Conservation (phyloP, 2,113 vertebrate genomes). For the Triplophysa siluroides region DNA sequence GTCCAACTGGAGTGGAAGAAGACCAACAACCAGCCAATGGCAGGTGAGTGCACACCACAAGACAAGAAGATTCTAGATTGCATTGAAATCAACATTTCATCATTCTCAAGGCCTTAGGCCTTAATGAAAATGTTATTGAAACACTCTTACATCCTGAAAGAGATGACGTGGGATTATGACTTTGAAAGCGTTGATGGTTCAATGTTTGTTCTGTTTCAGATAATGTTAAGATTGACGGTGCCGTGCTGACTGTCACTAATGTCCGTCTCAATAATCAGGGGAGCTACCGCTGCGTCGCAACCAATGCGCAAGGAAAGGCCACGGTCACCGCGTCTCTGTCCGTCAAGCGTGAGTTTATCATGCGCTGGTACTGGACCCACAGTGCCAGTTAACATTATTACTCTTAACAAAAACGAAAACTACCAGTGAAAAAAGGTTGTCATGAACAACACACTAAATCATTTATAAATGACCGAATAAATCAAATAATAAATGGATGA, state of each 20-base stretch:
- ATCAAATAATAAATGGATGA: no score
- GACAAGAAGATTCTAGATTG: not conserved
- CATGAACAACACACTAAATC: no score
- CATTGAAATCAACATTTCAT: not conserved
- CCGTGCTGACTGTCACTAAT: conserved; percentile 77
- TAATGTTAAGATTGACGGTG: conserved; percentile 82
- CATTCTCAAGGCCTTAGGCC: no score
- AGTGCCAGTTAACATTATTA: not conserved
- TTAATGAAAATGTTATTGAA: no score
- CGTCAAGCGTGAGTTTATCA: conserved; percentile 79
- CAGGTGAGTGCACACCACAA: conserved; percentile 64
- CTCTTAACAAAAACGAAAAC: not conserved
- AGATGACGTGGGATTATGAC: no score
- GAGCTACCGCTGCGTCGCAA: conserved; percentile 84
- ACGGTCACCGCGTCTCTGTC: conserved; percentile 75
- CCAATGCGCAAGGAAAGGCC: conserved; percentile 74
- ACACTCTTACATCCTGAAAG: no score
- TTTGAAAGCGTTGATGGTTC: not conserved
- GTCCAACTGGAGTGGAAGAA: conserved; percentile 52
- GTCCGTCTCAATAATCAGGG: conserved; percentile 82
- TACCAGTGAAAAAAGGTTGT: no score
- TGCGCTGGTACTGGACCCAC: not conserved
- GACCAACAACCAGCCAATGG: conserved; percentile 66
- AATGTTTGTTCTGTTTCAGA: conserved; percentile 66
- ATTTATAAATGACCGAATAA: no score